Evolutionary conservation across 2,113 vertebrate genomes (phyloP).

Genomic region (Stigmatopora argus): DNA sequence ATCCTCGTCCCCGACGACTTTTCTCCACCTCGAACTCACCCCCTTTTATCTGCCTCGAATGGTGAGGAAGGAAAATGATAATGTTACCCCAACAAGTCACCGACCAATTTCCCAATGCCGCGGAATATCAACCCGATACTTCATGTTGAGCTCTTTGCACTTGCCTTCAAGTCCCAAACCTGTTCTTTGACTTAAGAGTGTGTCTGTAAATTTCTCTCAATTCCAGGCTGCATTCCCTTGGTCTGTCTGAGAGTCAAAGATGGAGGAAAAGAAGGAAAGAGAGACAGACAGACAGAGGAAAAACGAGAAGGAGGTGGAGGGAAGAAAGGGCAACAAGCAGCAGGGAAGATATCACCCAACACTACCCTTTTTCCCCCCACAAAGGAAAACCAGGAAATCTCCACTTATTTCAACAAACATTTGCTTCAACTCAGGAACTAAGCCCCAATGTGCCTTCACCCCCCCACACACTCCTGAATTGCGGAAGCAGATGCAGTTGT

Average conservation of each 20-base stretch:
- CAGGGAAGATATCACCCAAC: constrained; percentile 42
- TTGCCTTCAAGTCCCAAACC: not conserved
- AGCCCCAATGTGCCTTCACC: constrained; percentile 60
- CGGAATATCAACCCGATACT: constrained; percentile 2
- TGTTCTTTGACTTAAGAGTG: constrained; percentile 76
- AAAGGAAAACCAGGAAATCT: constrained; percentile 79
- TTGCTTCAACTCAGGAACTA: constrained; percentile 76
- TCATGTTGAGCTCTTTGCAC: not conserved
- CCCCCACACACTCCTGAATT: constrained; percentile 30
- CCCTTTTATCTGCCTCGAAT: not conserved
- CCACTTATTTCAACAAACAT: constrained; percentile 88
- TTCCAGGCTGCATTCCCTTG: constrained; percentile 39
- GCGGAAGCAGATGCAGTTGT: constrained; percentile 8
- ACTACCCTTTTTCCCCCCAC: constrained; percentile 19
- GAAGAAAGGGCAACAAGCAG: not conserved
- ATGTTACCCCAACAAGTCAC: constrained; percentile 33
- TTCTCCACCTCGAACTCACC: constrained; percentile 25
- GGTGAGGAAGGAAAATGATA: constrained; percentile 42
- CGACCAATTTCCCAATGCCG: constrained; percentile 7
- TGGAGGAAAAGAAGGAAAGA: constrained; percentile 23
- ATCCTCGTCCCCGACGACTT: constrained; percentile 55
- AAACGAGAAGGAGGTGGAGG: constrained; percentile 29
- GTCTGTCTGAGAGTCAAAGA: constrained; percentile 46
- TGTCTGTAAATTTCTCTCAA: constrained; percentile 65
- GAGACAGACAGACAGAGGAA: constrained; percentile 52